Base-by-base conservation (phyloP, 2,113 vertebrate genomes). In the Pimephales promelas region DNA sequence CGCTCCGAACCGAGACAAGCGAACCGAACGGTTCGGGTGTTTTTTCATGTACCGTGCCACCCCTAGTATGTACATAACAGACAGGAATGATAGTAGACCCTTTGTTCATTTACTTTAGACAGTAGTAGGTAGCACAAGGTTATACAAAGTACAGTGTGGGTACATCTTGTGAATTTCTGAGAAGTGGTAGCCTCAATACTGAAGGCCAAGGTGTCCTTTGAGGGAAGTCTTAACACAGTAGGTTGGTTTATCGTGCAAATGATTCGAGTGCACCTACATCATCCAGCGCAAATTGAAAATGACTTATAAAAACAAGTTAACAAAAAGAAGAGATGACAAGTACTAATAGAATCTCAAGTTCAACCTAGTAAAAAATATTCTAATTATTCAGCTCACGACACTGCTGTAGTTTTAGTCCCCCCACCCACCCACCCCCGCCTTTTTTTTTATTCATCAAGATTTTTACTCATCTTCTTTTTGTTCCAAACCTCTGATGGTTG, bases 121-220 rank as follows among this genome's bases (percentile, higher is more conserved):
- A 40, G n/a, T 43, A 59, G 28, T 56, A 31, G 28, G 49, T 34
- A 56, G 5, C 49, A 59, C 34, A 59, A 77, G 54, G 54, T 77
- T 77, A n/a, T 59, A 40, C 75, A 59, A 20, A 47, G 14, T 64
- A 79, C 45, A 47, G 45, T 47, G 13, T 47, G 45, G 13, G 11
- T 47, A 47, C 22, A 18, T 64, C 57, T 28, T 6, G n/a, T 64
- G 24, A 47, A 64, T 28, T 26, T 79, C 77, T 79, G 16, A 79
- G 59, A 61, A 28, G 16, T 13, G 14, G 22, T n/a, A 61, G 56
- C 36, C 76, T 43, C 56, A 22, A 45, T 64, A 31, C 45, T 68
- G 26, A 80, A 80, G 26, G 78, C 61, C 78, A 66, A 52, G 43
- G 61, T 68, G 78, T 80, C 78, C 61, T 68, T 26, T 52, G 16